Evolutionary conservation across 2,113 vertebrate species (phyloP), one percentile per base, ranked within the genome.

Genomic region (Cepphus grylle): DNA sequence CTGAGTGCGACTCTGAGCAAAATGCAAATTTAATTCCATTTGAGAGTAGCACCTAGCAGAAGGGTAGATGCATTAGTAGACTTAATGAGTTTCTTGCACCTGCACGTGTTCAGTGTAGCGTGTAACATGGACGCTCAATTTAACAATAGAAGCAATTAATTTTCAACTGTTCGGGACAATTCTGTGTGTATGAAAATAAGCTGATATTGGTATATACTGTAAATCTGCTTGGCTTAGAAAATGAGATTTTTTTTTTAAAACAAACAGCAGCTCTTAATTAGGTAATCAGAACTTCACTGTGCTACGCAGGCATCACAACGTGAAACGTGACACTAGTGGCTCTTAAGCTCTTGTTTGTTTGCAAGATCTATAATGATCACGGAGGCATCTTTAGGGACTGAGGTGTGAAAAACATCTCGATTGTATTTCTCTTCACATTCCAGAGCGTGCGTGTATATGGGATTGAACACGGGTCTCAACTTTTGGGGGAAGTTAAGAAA

Each of bases 301-400:
- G 10, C 29, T 69, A 4, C 15, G 29, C 67, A 79, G 25, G 47
- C 8, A 5, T 34, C 30, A 16, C 21, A 23, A 2, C 52, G 12
- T 38, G 25, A 26, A 40, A 72, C 3, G 23, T n/a, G 43, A 4
- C 23, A 1, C 11, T 7, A 20, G 11, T 17, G 32, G 30, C 56
- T n/a, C 1, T 76, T 67, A 26, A 18, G 13, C 30, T 77, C 14
- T 27, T 9, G 4, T 42, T 80, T 34, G 32, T 43, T 32, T 65
- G 58, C 34, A 27, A 1, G 32, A 8, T 0, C 0, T 38, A 0
- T 59, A 16, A 8, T 0, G 2, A 36, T 34, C n/a, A 9, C 12
- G 3, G 49, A 71, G 38, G n/a, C 18, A 15, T 6, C 50, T 43
- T 36, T 8, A 74, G 63, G 59, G 73, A 13, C 65, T 4, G 14